Conservation (phyloP, 2,888 invertebrate genomes). For the Pheosia tremula region DNA sequence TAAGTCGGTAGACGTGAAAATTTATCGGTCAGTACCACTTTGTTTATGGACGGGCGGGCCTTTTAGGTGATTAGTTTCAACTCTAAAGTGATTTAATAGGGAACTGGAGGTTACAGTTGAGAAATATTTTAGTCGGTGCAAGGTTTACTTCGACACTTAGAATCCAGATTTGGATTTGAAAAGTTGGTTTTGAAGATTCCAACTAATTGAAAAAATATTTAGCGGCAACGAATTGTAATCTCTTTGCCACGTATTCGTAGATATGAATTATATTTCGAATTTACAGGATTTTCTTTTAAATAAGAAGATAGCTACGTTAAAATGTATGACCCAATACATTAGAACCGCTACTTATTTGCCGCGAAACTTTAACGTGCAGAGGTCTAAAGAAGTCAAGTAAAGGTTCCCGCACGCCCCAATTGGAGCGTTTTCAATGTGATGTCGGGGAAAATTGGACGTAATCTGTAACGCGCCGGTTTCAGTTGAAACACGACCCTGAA, state of each 20-base stretch:
- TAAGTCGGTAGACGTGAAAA: constrained; percentile 57
- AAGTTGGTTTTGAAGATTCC: too few relatives aligned
- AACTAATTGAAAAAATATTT: too few relatives aligned
- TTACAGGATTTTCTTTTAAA: too few relatives aligned
- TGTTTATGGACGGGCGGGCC: constrained; percentile 64
- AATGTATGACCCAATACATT: neutral
- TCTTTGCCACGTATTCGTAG: too few relatives aligned
- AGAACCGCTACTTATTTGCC: neutral
- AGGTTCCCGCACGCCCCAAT: constrained; percentile 28
- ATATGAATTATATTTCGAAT: too few relatives aligned
- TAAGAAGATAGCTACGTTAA: neutral
- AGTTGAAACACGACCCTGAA: constrained; percentile 68
- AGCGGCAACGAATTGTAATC: too few relatives aligned
- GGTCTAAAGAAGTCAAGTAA: constrained; percentile 16
- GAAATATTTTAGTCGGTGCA: neutral
- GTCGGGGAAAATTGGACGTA: constrained; percentile 68
- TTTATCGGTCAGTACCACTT: constrained; percentile 66
- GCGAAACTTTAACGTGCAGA: constrained; percentile 4
- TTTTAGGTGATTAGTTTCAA: constrained; percentile 68
- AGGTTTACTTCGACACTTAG: neutral
- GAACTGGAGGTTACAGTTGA: neutral
- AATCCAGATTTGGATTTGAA: neutral
- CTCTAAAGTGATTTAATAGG: constrained; percentile 45
- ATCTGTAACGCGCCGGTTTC: constrained; percentile 70
- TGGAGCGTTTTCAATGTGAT: constrained; percentile 58